Percentiles rank a stretch among this genome's conserved stretches.
Conservation (phyloP, 2,113 vertebrate genomes). For the Rhombomys opimus region DNA sequence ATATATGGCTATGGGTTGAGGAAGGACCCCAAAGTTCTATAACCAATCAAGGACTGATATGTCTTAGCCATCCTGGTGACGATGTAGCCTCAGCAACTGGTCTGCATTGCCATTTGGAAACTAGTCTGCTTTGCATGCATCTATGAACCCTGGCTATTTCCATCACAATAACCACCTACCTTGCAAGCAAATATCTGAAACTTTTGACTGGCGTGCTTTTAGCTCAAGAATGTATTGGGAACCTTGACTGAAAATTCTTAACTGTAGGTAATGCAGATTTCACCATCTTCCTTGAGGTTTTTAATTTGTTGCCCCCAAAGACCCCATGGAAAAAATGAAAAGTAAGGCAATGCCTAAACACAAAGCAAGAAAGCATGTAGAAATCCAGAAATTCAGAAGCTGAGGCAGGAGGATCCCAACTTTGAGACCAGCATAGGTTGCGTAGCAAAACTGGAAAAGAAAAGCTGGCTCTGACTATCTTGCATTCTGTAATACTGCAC, state of each 20-base stretch:
- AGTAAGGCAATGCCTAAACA: not conserved
- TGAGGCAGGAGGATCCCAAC: not conserved
- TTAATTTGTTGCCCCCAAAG: not conserved
- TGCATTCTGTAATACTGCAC: not conserved
- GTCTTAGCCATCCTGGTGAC: no score
- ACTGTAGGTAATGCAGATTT: not conserved
- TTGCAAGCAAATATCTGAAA: not conserved
- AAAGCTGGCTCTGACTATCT: not conserved
- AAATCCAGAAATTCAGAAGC: no score
- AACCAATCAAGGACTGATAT: not conserved
- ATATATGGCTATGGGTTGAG: not conserved
- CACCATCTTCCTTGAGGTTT: not conserved
- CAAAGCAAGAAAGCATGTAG: not conserved
- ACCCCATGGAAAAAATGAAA: not conserved
- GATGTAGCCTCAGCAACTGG: not conserved
- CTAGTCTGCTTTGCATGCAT: not conserved
- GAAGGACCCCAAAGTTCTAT: not conserved
- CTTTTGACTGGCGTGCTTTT: not conserved
- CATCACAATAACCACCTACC: no score
- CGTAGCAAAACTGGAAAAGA: not conserved
- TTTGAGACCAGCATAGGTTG: not conserved
- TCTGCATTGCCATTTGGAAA: not conserved
- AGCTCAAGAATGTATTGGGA: not conserved
- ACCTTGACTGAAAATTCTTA: not conserved
- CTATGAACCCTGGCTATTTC: not conserved